These are phyloP conservation scores for Drosophila mauritiana DNA, from an alignment of 1,140 invertebrate genomes.

Conservation along the genomic window DNA sequence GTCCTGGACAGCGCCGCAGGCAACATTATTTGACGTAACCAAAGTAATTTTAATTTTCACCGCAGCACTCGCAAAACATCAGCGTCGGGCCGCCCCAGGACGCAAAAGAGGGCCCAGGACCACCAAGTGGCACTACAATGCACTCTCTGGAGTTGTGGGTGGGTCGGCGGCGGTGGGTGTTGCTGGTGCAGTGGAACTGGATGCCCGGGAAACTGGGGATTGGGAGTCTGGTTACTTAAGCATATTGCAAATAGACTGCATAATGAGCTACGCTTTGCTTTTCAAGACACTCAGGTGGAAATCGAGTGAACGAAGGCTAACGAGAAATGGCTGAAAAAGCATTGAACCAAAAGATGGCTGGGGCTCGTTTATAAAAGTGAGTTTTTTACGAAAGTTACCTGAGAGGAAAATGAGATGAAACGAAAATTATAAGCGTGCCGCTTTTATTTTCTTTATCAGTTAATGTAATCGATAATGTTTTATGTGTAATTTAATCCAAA, in stretches of 20 bases:
- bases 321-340: constrained; percentile 30
- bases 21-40: constrained; percentile 81
- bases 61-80: constrained; percentile 55
- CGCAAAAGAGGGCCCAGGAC: constrained; percentile 20
- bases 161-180: not conserved
- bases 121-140: constrained; percentile 76
- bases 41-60: constrained; percentile 82
- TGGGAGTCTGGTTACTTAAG: constrained; percentile 64
- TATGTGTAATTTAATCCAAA: not conserved
- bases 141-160: constrained; percentile 41
- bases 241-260: constrained; percentile 82
- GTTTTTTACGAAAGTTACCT: constrained; percentile 13
- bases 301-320: constrained; percentile 56
- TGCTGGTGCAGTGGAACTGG: not conserved
- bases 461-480: not conserved
- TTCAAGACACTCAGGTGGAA: constrained; percentile 67
- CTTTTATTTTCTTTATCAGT: not conserved
- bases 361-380: constrained; percentile 11
- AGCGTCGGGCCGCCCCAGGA: not conserved
- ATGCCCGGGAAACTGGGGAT: not conserved
- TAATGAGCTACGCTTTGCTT: constrained; percentile 78
- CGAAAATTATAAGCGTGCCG: not conserved
- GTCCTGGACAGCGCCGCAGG: constrained; percentile 63
- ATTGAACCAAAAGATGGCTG: constrained; percentile 42
- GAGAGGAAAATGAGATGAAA: not conserved